Evolutionary conservation across 92 coral and sea anemone species (phyloP).

Genomic region (Montipora capitata): DNA sequence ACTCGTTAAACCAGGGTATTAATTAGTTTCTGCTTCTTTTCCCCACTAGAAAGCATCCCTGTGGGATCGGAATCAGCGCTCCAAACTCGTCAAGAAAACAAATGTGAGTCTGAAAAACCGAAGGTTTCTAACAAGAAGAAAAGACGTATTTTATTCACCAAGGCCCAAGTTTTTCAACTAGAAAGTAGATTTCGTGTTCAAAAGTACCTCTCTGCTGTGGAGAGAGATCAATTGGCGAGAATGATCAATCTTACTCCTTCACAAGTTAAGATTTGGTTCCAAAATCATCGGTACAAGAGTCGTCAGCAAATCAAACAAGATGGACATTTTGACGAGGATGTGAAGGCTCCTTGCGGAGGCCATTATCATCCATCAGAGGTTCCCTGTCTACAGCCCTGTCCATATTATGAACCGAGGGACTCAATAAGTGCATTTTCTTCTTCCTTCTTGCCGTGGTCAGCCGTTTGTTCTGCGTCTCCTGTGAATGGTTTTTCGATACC

Average conservation of each 20-base stretch:
- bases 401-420: constrained; percentile 56
- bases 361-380: constrained; percentile 52
- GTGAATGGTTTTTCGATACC: constrained; percentile 17
- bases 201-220: constrained; percentile 95
- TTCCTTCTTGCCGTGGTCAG: constrained; percentile 45
- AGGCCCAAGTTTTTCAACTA: constrained; percentile 94
- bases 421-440: constrained; percentile 38
- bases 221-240: constrained; percentile 96
- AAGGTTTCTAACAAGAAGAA: constrained; percentile 75
- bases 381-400: constrained; percentile 54
- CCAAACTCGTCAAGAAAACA: constrained; percentile 17
- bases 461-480: constrained; percentile 18
- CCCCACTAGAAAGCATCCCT: neutral
- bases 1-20: neutral
- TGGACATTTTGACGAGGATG: constrained; percentile 39
- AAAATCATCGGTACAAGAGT: constrained; percentile 97
- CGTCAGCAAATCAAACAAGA: constrained; percentile 85
- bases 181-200: constrained; percentile 97
- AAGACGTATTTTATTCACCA: constrained; percentile 91
- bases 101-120: constrained; percentile 14
- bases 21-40: neutral
- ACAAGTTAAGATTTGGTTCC: constrained; percentile 99
- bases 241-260: constrained; percentile 96
- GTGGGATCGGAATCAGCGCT: neutral
- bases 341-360: constrained; percentile 51